Base-by-base conservation (phyloP, 1,140 invertebrate species). In the Drosophila watanabei region DNA sequence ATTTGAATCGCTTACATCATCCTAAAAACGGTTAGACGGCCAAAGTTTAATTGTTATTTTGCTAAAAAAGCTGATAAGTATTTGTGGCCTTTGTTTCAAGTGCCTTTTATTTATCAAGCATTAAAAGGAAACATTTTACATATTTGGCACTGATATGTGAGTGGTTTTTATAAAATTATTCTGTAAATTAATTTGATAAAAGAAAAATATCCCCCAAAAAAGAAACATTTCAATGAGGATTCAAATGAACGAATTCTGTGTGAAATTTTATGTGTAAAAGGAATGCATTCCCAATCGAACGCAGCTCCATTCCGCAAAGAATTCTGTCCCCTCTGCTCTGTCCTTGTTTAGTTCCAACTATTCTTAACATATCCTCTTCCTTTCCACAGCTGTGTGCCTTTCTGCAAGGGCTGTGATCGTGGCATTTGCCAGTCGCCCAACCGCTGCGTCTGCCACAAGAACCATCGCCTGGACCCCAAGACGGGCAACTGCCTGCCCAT, bases 401-500 rank as follows among this genome's bases (percentile, higher is more conserved):
- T 11, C 5, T 86, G 83, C 48, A 65, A 69, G n/a, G 83, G 82
- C 5, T 86, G 83, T 8, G 30, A 28, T 18, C 72, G 58, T 20
- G 83, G 83, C 3, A 10, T 1, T 1, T 86, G 82, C 18, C n/a
- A 9, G 5, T 18, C 66, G 1, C 83, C 83, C 2, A 16, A 5
- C 3, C 48, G 14, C 6, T 86, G 83, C 20, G 4, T 2, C 0
- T 86, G 83, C 45, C 2, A 63, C 16, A 24, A 14, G 0, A 16
- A 28, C 4, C 61, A 73, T 32, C 1, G 14, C 0, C 30, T 68
- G 7, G 61, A 88, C 35, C 0, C 1, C 0, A 16, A 13, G 5
- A 77, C 60, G n/a, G 79, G 82, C 11, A 45, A 80, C 32, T 87
- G 84, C 7, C 11, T 75, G 41, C 84, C 80, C 14, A 16, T 71